A percentile compares a stretch with the other conserved stretches of the same genome.
Conservation (phyloP, 2,797 vertebrate genomes). For the Myiothlypis coronata region DNA sequence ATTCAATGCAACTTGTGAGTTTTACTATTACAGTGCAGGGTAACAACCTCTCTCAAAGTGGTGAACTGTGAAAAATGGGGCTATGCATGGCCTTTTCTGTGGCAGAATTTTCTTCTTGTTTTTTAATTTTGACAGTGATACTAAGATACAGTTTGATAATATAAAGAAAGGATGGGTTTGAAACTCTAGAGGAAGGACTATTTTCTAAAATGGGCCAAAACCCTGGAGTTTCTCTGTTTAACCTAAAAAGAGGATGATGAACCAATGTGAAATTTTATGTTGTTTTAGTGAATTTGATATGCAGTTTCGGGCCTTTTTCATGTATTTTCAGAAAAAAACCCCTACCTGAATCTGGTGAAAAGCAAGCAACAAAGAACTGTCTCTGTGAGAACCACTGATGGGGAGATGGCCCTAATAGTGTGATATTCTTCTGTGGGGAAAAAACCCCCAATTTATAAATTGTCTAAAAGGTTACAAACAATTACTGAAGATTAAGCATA, state of each 20-base stretch:
- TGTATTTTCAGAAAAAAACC: neutral
- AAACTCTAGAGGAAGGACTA: neutral
- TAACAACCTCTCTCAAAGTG: neutral
- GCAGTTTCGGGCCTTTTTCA: neutral
- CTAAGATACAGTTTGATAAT: neutral
- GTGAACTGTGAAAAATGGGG: slow-evolving; percentile 3
- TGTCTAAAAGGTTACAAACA: neutral
- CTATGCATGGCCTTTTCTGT: neutral
- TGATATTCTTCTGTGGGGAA: accelerated
- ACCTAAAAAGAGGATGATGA: neutral
- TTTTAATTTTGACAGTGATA: slow-evolving; percentile 15
- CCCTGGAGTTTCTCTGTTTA: neutral
- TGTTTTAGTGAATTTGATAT: neutral
- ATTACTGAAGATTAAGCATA: neutral
- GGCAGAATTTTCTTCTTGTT: neutral
- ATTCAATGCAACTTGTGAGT: slow-evolving; percentile 32
- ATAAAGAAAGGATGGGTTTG: neutral
- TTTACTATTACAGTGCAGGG: neutral
- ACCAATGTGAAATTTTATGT: neutral
- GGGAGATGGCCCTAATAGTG: neutral
- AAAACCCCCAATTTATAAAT: accelerated
- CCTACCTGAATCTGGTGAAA: neutral
- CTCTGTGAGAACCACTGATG: neutral
- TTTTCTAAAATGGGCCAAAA: neutral
- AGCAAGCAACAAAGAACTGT: neutral